phyloP scores from a whole-genome alignment of 2,888 invertebrate genomes.

The Drosophila birchii region DNA sequence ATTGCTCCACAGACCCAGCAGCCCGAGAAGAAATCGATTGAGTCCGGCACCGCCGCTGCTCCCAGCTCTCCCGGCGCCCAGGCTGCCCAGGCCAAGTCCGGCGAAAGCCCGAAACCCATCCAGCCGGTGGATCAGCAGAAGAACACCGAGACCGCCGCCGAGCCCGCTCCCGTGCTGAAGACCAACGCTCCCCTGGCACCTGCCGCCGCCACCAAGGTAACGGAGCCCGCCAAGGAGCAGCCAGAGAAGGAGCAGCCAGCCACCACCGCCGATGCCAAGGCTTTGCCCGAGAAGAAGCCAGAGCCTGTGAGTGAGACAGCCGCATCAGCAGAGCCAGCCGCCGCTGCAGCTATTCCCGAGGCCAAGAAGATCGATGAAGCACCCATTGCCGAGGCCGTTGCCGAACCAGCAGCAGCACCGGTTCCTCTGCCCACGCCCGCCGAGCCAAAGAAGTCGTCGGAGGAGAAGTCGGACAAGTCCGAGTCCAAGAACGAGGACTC shows the following conservation, averaged over 20 bases:
- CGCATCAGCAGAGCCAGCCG: background rate
- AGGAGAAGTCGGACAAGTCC: conserved; percentile 63
- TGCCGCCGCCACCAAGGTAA: conserved; percentile 33
- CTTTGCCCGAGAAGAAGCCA: conserved; percentile 23
- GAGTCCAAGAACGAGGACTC: conserved; percentile 75
- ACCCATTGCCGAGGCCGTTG: conserved; percentile 84
- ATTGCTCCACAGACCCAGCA: conserved; percentile 39
- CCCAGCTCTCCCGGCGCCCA: conserved; percentile 37
- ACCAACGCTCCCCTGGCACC: conserved; percentile 20
- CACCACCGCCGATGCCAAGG: conserved; percentile 25
- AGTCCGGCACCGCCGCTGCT: conserved; percentile 11
- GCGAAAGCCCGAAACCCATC: conserved; percentile 29
- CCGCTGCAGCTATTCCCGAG: conserved; percentile 61
- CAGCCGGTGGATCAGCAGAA: conserved; percentile 44
- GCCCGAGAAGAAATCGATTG: conserved; percentile 43
- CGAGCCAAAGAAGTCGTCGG: conserved; percentile 50
- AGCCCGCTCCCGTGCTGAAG: conserved; percentile 39
- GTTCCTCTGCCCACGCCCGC: conserved; percentile 19
- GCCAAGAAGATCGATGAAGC: conserved; percentile 77
- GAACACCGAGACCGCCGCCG: conserved; percentile 42
- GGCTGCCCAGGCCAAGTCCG: conserved; percentile 44
- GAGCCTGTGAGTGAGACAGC: conserved; percentile 37
- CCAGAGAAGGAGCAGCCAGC: conserved; percentile 40
- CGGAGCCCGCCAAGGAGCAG: conserved; percentile 27
- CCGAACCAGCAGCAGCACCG: conserved; percentile 8